Conservation (phyloP, 2,797 vertebrate species). For the Liparis tanakae region DNA sequence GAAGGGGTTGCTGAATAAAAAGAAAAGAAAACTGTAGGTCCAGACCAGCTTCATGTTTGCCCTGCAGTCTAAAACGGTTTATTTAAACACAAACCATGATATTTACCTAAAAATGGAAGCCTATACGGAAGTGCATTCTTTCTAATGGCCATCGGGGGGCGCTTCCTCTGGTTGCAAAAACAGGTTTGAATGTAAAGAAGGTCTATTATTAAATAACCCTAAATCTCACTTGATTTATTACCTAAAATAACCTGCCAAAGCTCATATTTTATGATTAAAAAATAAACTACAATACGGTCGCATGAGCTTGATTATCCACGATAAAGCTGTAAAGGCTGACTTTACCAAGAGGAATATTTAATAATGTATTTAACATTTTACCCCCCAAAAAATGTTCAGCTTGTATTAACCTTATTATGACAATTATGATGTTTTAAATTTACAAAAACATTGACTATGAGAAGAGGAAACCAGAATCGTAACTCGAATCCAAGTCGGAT, state of each 20-base stretch:
- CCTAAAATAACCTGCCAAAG: background rate
- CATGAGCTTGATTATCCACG: too few relatives aligned
- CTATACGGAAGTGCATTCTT: background rate
- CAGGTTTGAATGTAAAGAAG: background rate
- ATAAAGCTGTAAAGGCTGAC: background rate
- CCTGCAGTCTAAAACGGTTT: too few relatives aligned
- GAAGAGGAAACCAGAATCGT: background rate
- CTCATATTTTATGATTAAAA: too few relatives aligned
- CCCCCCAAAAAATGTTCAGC: too few relatives aligned
- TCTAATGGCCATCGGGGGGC: background rate
- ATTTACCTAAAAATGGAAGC: too few relatives aligned
- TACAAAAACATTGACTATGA: background rate
- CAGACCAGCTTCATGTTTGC: constrained; percentile 11
- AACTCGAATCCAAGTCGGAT: background rate
- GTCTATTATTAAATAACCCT: background rate
- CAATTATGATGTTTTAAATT: too few relatives aligned
- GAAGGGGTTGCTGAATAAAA: constrained; percentile 35
- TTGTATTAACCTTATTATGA: background rate
- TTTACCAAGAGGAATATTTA: background rate
- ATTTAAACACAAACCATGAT: background rate
- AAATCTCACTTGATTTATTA: background rate
- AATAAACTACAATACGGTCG: too few relatives aligned
- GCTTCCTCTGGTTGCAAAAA: background rate
- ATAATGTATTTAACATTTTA: background rate
- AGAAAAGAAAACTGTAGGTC: constrained; percentile 7